These are phyloP conservation scores for Agapostemon virescens DNA, from an alignment of 2,888 invertebrate species.

Conservation along the genomic window DNA sequence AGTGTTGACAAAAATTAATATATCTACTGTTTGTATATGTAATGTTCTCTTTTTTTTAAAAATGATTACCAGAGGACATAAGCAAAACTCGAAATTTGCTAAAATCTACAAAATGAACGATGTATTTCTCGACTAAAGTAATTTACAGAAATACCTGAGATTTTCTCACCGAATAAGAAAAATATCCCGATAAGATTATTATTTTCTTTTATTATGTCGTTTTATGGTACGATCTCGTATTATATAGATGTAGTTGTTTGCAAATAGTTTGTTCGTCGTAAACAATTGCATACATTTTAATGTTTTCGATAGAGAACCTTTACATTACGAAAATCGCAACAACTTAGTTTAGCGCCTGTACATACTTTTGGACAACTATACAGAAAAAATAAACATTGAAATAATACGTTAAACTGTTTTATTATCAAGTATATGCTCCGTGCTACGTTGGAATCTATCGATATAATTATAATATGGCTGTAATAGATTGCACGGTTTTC, in stretches of 20 bases:
- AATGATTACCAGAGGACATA: neutral
- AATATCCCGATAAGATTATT: neutral
- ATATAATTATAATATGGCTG: neutral
- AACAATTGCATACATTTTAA: neutral
- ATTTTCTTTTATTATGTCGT: neutral
- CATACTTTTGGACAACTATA: neutral
- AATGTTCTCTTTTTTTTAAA: neutral
- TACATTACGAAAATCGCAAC: neutral
- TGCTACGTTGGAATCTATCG: neutral
- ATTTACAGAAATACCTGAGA: neutral
- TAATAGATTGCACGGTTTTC: neutral
- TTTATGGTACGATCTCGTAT: neutral
- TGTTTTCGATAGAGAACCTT: neutral
- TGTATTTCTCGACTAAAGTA: neutral
- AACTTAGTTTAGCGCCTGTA: neutral
- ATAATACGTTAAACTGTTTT: neutral
- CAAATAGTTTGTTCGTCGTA: neutral
- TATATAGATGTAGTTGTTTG: neutral
- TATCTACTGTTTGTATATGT: neutral
- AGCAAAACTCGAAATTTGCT: neutral
- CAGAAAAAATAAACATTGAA: neutral
- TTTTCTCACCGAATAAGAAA: neutral
- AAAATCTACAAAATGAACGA: neutral
- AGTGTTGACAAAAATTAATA: neutral
- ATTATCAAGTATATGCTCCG: neutral